Evolutionary conservation across 2,888 invertebrate species (phyloP).

Genomic region (Synanthedon andrenaeformis): DNA sequence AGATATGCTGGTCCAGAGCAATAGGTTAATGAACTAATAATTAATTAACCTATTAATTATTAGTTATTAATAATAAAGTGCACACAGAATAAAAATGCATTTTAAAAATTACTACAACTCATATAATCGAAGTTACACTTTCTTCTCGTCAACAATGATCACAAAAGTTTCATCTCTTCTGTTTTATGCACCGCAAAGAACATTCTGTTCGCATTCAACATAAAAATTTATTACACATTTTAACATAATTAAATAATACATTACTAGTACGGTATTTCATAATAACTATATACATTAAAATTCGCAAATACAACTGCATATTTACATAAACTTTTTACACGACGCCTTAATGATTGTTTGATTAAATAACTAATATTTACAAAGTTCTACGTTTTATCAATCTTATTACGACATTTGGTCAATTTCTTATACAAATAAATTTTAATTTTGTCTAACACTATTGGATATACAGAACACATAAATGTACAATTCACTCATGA

Average conservation of each 20-base stretch:
- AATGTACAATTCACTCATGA: neutral
- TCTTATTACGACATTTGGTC: constrained; percentile 64
- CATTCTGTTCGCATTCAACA: constrained; percentile 55
- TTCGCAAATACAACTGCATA: constrained; percentile 58
- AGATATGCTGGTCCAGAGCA: no score
- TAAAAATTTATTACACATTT: constrained; percentile 39
- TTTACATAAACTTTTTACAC: constrained; percentile 46
- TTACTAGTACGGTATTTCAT: constrained; percentile 45
- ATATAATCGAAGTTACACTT: constrained; percentile 69
- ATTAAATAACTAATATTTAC: constrained; percentile 10
- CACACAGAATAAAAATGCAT: constrained; percentile 22
- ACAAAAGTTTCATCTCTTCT: constrained; percentile 57
- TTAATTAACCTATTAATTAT: no score
- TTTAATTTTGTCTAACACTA: constrained; percentile 1
- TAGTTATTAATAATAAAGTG: no score
- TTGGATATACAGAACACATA: neutral
- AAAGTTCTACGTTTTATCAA: constrained; percentile 21
- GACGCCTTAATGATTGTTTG: constrained; percentile 37
- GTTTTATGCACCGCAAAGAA: constrained; percentile 61
- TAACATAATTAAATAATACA: constrained; percentile 54
- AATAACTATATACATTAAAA: constrained; percentile 56
- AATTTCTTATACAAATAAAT: constrained; percentile 56
- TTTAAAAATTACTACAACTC: constrained; percentile 67
- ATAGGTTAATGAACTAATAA: no score
- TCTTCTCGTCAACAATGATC: constrained; percentile 67